These are phyloP conservation scores for Ditylenchus weischeri DNA, from an alignment of 2,888 invertebrate species.

Conservation along the genomic window DNA sequence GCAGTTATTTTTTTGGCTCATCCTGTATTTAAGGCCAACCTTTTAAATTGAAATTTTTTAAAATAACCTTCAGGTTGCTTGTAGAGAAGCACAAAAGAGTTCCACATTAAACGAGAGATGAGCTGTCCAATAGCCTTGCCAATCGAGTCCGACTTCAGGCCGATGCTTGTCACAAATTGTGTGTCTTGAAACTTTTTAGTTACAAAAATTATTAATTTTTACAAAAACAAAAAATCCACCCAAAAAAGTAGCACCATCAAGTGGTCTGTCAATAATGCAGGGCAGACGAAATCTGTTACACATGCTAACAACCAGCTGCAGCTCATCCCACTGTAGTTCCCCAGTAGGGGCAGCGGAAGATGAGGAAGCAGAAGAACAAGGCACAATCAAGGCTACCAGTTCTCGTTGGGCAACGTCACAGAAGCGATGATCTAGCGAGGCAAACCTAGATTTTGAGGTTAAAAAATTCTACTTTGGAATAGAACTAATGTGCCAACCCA, in stretches of 20 bases:
- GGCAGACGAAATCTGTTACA: conserved; percentile 50
- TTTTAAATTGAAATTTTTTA: too few species aligned
- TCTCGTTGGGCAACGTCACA: conserved; percentile 54
- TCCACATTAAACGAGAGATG: conserved; percentile 35
- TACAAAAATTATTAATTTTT: not conserved
- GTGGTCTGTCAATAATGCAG: conserved; percentile 29
- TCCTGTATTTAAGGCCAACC: too few species aligned
- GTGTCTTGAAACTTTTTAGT: conserved; percentile 14
- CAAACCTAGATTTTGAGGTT: not conserved
- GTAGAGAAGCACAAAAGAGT: conserved; percentile 40
- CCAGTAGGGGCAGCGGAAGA: too few species aligned
- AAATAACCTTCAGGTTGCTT: conserved; percentile 31
- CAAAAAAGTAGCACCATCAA: not conserved
- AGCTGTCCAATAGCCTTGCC: conserved; percentile 30
- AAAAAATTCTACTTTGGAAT: too few species aligned
- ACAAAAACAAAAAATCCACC: not conserved
- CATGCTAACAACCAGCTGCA: conserved; percentile 37
- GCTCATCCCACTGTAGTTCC: conserved; percentile 2
- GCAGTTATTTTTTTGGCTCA: too few species aligned
- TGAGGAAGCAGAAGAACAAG: conserved; percentile 16
- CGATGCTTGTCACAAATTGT: conserved; percentile 24
- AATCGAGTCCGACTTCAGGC: conserved; percentile 22
- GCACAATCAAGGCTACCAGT: conserved; percentile 49
- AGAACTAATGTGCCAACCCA: not conserved
- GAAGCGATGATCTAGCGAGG: conserved; percentile 42